Evolutionary conservation across 2,888 invertebrate genomes (phyloP).

Genomic region (Rhagium mordax): DNA sequence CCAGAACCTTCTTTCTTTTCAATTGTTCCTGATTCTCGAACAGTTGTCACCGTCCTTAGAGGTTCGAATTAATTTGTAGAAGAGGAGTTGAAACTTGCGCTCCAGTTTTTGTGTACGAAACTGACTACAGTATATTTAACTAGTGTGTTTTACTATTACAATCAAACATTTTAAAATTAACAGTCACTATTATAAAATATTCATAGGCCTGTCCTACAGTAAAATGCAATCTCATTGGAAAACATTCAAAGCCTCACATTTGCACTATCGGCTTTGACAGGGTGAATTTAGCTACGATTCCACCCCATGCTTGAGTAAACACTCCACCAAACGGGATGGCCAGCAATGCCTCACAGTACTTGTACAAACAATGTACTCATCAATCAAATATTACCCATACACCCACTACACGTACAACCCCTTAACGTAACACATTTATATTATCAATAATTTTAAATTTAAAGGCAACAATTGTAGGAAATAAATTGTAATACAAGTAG

Average conservation of each 20-base stretch:
- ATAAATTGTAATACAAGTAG: no score
- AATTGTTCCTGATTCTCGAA: no score
- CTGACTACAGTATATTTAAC: neutral
- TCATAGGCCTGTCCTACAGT: neutral
- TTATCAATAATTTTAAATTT: neutral
- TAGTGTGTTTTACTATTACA: neutral
- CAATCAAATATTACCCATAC: constrained; percentile 66
- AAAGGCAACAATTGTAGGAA: neutral
- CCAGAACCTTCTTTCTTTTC: no score
- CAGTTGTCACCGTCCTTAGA: no score
- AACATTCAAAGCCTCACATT: neutral
- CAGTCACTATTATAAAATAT: constrained; percentile 7
- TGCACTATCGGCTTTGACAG: constrained; percentile 20
- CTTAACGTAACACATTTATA: constrained; percentile 4
- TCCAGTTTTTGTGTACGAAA: neutral
- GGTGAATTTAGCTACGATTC: constrained; percentile 25
- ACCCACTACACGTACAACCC: constrained; percentile 30
- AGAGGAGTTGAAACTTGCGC: no score
- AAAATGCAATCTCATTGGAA: constrained; percentile 16
- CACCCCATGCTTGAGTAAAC: constrained; percentile 62
- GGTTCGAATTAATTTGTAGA: no score
- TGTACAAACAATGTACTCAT: constrained; percentile 68
- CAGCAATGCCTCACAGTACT: constrained; percentile 62
- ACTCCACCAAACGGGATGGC: constrained; percentile 64
- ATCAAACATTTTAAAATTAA: constrained; percentile 4